Evolutionary conservation across 2,888 invertebrate genomes (phyloP), one percentile per base, ranked within the genome.

Genomic region (Ornithoptera priamus): DNA sequence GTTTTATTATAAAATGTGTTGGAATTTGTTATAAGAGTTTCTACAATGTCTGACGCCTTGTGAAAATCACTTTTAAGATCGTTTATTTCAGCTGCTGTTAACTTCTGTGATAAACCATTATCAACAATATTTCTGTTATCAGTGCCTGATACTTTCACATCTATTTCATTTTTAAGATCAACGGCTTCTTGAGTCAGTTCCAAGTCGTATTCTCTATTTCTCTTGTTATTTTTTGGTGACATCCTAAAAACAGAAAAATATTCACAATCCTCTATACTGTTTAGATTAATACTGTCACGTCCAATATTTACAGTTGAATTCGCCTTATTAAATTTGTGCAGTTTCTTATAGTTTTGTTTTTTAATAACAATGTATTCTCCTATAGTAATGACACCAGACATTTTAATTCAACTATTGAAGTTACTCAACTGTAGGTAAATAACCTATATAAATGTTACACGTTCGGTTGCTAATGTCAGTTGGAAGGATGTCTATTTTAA

Each of bases 1-100:
- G 98, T 99, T 93, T 99, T 99, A 69, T 94, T 93, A 56, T 94
- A 94, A 85, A 99, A 99, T 0, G 98, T 98, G 75, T 95, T 96
- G 20, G 98, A 99, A 83, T 98, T 98, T 72, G 96, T 96, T 65
- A 99, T 96, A 18, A 99, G 93, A 68, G 96, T 96, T 73, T 95
- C 96, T 7, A 99, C 95, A 75, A 99, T 97, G 80, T 96, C 96
- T 22, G 95, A 95, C 0, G 97, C 97, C 72, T 95, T 95, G 30
- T 94, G 91, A 42, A 97, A 96, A 75, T 95, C 95, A 70, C 95
- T 95, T 76, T 96, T 95, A 67, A 99, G 88, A 67, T 95, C 94
- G 71, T 95, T 94, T 66, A 99, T 98, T 80, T 98, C 97, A 65
- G 96, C 95, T 50, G 96, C 95, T 1, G 96, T 95, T 8, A 99